Percentiles rank a stretch among this genome's conserved stretches.
Evolutionary conservation across 2,797 vertebrate genomes (phyloP).

Genomic region (Microcaecilia unicolor): DNA sequence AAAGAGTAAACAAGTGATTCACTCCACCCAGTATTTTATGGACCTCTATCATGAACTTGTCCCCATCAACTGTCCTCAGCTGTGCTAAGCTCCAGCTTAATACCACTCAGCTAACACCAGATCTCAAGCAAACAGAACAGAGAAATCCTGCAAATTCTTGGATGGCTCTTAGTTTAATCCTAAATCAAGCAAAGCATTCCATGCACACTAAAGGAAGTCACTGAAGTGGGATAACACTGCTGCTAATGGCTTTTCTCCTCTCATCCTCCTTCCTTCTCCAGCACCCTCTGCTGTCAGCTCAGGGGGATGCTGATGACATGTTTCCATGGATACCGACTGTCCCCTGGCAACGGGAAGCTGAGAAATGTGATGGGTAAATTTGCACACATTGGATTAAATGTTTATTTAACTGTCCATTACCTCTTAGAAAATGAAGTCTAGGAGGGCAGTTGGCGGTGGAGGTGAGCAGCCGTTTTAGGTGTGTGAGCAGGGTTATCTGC

Average conservation of each 20-base stretch:
- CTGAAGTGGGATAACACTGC: too few species aligned
- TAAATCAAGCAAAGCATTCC: background rate
- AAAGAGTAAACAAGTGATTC: too few species aligned
- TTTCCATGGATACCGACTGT: conserved; percentile 43
- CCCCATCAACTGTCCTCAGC: too few species aligned
- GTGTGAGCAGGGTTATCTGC: too few species aligned
- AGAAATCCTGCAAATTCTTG: conserved; percentile 12
- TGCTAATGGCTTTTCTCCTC: too few species aligned
- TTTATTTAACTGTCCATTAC: conserved; percentile 13
- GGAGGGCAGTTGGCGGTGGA: background rate
- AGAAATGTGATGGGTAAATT: conserved; percentile 16
- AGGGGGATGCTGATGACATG: conserved; percentile 14
- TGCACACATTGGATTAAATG: background rate
- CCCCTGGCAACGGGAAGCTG: conserved; percentile 24
- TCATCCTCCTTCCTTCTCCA: conserved; percentile 1
- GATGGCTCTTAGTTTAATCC: background rate
- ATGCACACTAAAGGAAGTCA: too few species aligned
- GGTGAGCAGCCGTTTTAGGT: too few species aligned
- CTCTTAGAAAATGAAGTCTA: background rate
- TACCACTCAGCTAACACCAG: conserved; percentile 22
- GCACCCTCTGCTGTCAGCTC: background rate
- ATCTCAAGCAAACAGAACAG: conserved; percentile 2
- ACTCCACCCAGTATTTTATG: too few species aligned
- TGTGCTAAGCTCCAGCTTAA: conserved; percentile 15
- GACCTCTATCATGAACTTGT: conserved; percentile 52